Conservation (phyloP, 2,797 vertebrate genomes). For the Hyperoplus lanceolatus region DNA sequence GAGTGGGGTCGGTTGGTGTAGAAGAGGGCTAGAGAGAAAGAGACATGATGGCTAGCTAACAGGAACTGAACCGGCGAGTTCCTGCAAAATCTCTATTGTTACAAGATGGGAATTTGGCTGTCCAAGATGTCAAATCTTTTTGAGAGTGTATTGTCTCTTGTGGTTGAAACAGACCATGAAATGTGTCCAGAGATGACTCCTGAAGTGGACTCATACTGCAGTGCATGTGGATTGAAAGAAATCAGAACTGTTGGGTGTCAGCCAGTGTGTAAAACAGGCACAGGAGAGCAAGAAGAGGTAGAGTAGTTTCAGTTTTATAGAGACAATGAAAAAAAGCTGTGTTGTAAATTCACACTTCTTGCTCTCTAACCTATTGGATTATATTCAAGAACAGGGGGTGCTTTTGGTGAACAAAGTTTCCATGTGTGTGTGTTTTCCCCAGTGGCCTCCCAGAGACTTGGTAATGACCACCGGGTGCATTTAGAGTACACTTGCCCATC, state of each 20-base stretch:
- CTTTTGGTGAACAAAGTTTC: slow-evolving; percentile 17
- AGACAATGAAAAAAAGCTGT: background rate
- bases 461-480: slow-evolving; percentile 63
- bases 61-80: slow-evolving; percentile 16
- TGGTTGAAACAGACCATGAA: background rate
- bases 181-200: background rate
- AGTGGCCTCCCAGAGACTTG: slow-evolving; percentile 50
- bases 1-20: slow-evolving; percentile 36
- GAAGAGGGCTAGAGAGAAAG: slow-evolving; percentile 5
- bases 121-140: slow-evolving; percentile 5
- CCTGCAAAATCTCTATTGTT: slow-evolving; percentile 4
- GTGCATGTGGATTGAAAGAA: slow-evolving; percentile 21
- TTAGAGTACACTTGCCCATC: slow-evolving; percentile 64
- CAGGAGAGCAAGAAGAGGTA: background rate
- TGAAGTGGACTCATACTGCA: background rate
- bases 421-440: slow-evolving; percentile 25
- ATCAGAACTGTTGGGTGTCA: background rate
- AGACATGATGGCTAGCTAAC: slow-evolving; percentile 50
- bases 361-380: background rate
- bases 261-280: slow-evolving; percentile 5
- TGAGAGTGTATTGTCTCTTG: background rate
- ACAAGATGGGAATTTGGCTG: slow-evolving; percentile 12
- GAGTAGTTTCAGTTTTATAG: background rate
- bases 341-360: background rate
- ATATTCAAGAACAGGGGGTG: background rate